Conservation (phyloP, 1,140 invertebrate species). For the Drosophila chauvacae region DNA sequence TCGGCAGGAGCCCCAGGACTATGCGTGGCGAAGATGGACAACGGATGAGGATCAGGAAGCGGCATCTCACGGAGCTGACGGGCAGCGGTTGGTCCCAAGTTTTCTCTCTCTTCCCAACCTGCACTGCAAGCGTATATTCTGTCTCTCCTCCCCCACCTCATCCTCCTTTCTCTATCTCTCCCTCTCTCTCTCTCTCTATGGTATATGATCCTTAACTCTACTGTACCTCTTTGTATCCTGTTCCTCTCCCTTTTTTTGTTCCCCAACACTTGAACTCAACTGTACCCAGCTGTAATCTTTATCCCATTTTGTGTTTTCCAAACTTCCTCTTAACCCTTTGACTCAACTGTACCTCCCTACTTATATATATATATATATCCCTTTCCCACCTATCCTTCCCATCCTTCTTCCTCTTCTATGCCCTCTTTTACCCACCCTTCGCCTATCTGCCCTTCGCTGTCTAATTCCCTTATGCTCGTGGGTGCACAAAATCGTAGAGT, state of each 20-base stretch:
- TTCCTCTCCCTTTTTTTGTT: background rate
- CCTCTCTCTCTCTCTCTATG: background rate
- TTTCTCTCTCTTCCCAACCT: slow-evolving; percentile 20
- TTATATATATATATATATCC: background rate
- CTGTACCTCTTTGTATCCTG: slow-evolving; percentile 6
- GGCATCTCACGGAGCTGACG: slow-evolving; percentile 37
- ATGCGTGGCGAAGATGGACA: background rate
- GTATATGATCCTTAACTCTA: slow-evolving; percentile 22
- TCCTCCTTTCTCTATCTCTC: background rate
- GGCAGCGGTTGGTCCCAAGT: slow-evolving; percentile 60
- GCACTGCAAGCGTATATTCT: slow-evolving; percentile 26
- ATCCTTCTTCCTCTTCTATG: background rate
- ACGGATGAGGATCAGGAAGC: slow-evolving; percentile 27
- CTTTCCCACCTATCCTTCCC: background rate
- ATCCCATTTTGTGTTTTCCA: background rate
- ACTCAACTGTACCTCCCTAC: slow-evolving; percentile 11
- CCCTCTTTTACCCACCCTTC: background rate
- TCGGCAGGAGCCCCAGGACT: slow-evolving; percentile 7
- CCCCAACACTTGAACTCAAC: background rate
- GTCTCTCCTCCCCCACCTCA: background rate
- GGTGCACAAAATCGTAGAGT: slow-evolving; percentile 42
- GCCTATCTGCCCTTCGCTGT: background rate
- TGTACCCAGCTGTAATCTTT: background rate
- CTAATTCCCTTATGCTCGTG: slow-evolving; percentile 21
- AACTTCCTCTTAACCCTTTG: background rate